Conservation (phyloP, 2,888 invertebrate species). For the Stegophylla sp. region DNA sequence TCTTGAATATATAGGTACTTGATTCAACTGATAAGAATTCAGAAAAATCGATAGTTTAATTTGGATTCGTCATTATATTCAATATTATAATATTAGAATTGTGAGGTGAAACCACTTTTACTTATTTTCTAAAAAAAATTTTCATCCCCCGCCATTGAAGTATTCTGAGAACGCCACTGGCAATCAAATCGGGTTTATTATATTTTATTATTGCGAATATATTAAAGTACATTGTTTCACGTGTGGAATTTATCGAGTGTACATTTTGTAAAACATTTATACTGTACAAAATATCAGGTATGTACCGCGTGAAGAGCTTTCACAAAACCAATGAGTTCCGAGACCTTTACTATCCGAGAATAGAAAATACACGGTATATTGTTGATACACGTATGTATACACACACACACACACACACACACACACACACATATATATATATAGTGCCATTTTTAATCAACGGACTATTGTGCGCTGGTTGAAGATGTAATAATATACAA, state of each 20-base stretch:
- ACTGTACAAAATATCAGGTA: neutral
- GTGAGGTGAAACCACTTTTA: too few relatives aligned
- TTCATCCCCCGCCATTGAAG: too few relatives aligned
- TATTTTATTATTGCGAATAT: neutral
- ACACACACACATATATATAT: neutral
- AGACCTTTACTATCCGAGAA: neutral
- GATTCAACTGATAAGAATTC: too few relatives aligned
- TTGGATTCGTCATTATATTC: too few relatives aligned
- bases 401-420: neutral
- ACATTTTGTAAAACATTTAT: neutral
- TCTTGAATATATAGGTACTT: too few relatives aligned
- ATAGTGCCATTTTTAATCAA: conserved; percentile 50
- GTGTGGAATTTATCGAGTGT: neutral
- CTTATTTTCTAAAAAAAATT: too few relatives aligned
- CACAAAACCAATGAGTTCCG: neutral
- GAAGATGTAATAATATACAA: conserved; percentile 50
- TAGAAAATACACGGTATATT: neutral
- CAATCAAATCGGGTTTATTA: too few relatives aligned
- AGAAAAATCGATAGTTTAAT: too few relatives aligned
- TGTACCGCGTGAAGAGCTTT: neutral
- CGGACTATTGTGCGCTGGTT: conserved; percentile 27
- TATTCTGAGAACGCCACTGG: too few relatives aligned
- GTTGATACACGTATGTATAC: neutral
- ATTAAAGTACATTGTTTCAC: neutral
- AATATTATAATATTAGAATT: too few relatives aligned